Percentiles rank a stretch among this genome's conserved stretches.
Evolutionary conservation across 2,797 vertebrate species (phyloP).

Genomic region (Notoglanidium macrostoma): DNA sequence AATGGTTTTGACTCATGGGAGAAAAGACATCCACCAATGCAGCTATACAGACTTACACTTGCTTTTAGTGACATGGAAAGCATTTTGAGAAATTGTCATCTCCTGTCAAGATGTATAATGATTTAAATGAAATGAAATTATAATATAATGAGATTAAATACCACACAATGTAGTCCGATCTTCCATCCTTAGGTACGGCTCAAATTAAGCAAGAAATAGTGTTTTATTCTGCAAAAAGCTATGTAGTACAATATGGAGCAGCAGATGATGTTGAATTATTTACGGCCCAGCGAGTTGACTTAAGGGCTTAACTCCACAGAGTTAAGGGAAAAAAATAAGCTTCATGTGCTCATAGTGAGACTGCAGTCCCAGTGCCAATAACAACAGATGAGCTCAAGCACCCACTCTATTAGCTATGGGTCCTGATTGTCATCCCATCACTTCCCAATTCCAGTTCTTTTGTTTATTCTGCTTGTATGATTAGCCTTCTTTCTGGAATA

Average conservation of each 20-base stretch:
- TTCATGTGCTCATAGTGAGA: conserved; percentile 7
- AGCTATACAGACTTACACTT: neutral
- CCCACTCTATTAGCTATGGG: conserved; percentile 32
- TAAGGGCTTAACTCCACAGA: conserved; percentile 34
- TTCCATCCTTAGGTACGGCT: neutral
- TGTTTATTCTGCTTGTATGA: conserved; percentile 25
- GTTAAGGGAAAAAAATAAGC: conserved; percentile 18
- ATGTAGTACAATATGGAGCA: conserved; percentile 7
- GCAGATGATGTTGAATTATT: conserved; percentile 37
- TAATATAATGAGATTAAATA: neutral
- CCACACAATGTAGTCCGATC: neutral
- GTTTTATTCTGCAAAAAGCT: neutral
- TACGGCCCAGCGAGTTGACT: conserved; percentile 28
- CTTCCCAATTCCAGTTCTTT: conserved; percentile 13
- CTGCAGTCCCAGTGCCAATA: conserved; percentile 27
- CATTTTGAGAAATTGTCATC: neutral
- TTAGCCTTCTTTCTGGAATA: conserved; percentile 27
- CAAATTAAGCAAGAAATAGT: neutral
- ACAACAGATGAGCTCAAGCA: conserved; percentile 44
- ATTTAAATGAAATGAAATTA: neutral
- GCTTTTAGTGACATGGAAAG: neutral
- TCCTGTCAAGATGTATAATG: neutral
- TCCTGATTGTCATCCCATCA: conserved; percentile 5
- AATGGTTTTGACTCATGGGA: conserved; percentile 1
- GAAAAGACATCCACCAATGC: conserved; percentile 28